These are phyloP conservation scores for Eueremaeus valkanovi DNA, from an alignment of 2,888 invertebrate genomes.

Conservation along the genomic window DNA sequence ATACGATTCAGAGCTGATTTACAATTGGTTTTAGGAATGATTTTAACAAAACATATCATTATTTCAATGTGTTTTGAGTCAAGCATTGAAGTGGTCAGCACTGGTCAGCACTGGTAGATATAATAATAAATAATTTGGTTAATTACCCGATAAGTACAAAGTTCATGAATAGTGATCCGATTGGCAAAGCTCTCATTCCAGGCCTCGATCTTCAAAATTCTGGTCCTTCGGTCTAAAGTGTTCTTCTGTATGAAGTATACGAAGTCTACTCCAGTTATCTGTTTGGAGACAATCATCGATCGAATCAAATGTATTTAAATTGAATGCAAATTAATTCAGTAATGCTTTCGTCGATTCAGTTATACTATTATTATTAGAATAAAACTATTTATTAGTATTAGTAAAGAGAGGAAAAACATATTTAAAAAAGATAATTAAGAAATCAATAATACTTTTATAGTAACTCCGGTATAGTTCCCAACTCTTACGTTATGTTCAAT, in stretches of 20 bases:
- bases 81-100: no score
- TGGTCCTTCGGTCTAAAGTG: slow-evolving; percentile 69
- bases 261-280: slow-evolving; percentile 88
- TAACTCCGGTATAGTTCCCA: not conserved
- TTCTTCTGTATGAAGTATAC: slow-evolving; percentile 88
- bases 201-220: slow-evolving; percentile 81
- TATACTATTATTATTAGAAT: not conserved
- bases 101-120: no score
- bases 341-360: not conserved
- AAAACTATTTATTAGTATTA: slow-evolving; percentile 4
- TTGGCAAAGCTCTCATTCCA: slow-evolving; percentile 83
- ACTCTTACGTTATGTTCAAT: not conserved
- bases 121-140: not conserved
- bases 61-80: no score
- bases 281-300: slow-evolving; percentile 48
- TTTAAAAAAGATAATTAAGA: not conserved
- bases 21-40: no score
- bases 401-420: not conserved
- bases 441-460: not conserved
- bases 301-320: not conserved
- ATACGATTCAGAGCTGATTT: no score
- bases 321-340: not conserved
- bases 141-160: slow-evolving; percentile 80
- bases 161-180: slow-evolving; percentile 78
- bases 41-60: no score